A percentile compares a stretch with the other conserved stretches of the same genome.
Conservation (phyloP, 2,797 vertebrate genomes). For the Trachops cirrhosus region DNA sequence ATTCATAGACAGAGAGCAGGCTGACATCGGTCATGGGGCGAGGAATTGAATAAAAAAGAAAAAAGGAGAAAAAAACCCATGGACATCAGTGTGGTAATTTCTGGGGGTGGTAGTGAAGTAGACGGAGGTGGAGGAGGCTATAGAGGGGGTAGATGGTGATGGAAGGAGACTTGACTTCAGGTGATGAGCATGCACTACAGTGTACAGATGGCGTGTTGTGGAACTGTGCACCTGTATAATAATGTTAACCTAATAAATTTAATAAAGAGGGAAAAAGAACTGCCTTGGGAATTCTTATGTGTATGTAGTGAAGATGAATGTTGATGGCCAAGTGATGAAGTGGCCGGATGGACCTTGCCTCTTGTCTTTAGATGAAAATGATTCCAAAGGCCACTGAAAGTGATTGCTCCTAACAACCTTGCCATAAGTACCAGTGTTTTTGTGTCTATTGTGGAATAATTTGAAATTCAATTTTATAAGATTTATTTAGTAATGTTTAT, state of each 20-base stretch:
- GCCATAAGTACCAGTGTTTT: not conserved
- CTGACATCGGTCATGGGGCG: not conserved
- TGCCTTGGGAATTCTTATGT: not conserved
- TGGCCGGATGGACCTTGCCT: not conserved
- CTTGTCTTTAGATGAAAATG: not conserved
- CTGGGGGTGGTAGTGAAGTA: too few relatives aligned
- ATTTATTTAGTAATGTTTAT: not conserved
- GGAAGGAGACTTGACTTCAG: not conserved
- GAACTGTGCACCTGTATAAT: not conserved
- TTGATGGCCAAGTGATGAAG: accelerated
- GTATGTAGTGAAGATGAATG: accelerated
- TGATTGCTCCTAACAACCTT: not conserved
- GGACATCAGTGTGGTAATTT: not conserved
- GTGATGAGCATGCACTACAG: not conserved
- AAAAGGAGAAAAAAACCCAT: not conserved
- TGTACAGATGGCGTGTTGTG: not conserved
- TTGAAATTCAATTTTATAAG: not conserved
- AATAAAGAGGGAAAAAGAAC: not conserved
- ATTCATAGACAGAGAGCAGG: not conserved
- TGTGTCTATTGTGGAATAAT: not conserved
- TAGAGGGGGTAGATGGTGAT: not conserved
- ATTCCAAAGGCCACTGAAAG: not conserved
- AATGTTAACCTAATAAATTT: not conserved
- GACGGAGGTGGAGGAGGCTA: not conserved
- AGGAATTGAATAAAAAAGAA: not conserved